Percentiles rank a stretch among this genome's conserved stretches.
These are phyloP conservation scores for Amphimallon solstitiale DNA, from an alignment of 2,888 invertebrate species.

Conservation along the genomic window DNA sequence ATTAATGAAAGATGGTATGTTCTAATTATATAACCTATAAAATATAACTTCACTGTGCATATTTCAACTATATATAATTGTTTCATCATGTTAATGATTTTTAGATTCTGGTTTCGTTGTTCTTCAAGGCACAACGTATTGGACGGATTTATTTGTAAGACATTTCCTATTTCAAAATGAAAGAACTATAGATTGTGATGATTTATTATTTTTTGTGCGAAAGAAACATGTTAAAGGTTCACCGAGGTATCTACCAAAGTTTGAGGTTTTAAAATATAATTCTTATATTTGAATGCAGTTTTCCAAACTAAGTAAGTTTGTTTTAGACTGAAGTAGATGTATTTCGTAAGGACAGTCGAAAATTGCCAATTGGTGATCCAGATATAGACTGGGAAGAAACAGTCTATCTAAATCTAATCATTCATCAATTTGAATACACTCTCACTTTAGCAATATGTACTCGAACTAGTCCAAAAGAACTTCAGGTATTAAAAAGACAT, in stretches of 20 bases:
- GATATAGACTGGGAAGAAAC: constrained; percentile 99
- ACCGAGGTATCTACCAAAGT: constrained; percentile 87
- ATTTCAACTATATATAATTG: background rate
- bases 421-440: constrained; percentile 99
- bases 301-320: constrained; percentile 1
- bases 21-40: constrained; percentile 3
- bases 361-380: constrained; percentile 94
- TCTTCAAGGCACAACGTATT: constrained; percentile 91
- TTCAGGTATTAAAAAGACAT: constrained; percentile 92
- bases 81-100: constrained; percentile 47
- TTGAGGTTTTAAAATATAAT: constrained; percentile 69
- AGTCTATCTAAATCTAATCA: constrained; percentile 95
- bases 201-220: constrained; percentile 94
- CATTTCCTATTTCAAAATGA: constrained; percentile 93
- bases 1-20: constrained; percentile 84
- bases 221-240: constrained; percentile 90
- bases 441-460: constrained; percentile 98
- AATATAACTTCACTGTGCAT: background rate
- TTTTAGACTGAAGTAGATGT: constrained; percentile 94
- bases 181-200: constrained; percentile 90
- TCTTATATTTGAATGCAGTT: too few species aligned
- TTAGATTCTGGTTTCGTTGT: constrained; percentile 92
- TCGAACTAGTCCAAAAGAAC: constrained; percentile 95
- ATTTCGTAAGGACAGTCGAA: constrained; percentile 95
- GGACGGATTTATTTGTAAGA: constrained; percentile 94